These are phyloP conservation scores for Drosophila austrosaltans DNA, from an alignment of 2,888 invertebrate genomes.

Conservation along the genomic window DNA sequence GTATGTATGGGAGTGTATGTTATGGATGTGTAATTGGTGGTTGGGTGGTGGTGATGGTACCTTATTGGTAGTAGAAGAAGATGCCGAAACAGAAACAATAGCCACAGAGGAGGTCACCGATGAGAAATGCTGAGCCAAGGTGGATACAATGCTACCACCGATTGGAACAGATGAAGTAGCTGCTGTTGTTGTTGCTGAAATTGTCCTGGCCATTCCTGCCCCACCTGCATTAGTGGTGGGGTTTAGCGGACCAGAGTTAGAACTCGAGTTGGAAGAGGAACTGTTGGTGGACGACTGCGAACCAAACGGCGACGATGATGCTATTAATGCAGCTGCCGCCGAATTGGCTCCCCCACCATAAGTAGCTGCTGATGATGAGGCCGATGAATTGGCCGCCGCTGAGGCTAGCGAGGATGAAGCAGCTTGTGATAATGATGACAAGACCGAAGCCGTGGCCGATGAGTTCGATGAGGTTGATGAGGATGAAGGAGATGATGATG, in stretches of 20 bases:
- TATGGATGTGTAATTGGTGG: constrained; percentile 1
- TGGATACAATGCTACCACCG: constrained; percentile 62
- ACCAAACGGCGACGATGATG: constrained; percentile 71
- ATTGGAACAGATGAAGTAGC: constrained; percentile 20
- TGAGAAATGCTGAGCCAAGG: constrained; percentile 80
- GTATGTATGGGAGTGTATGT: constrained; percentile 12
- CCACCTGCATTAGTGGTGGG: constrained; percentile 26
- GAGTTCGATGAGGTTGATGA: constrained; percentile 69
- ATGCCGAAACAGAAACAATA: constrained; percentile 1
- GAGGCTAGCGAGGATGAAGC: constrained; percentile 67
- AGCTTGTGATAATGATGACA: constrained; percentile 69
- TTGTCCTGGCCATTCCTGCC: constrained; percentile 40
- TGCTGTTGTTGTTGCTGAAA: constrained; percentile 29
- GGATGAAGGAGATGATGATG: constrained; percentile 67
- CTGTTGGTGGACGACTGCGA: constrained; percentile 70
- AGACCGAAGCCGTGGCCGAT: constrained; percentile 62
- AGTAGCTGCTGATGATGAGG: constrained; percentile 65
- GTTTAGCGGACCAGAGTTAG: constrained; percentile 54
- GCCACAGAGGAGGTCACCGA: constrained; percentile 60
- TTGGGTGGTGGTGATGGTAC: constrained; percentile 60
- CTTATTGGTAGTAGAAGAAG: constrained; percentile 30
- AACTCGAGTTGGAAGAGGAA: background rate
- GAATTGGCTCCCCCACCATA: constrained; percentile 66
- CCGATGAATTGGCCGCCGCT: constrained; percentile 62
- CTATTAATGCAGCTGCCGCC: constrained; percentile 68